phyloP scores from a whole-genome alignment of 2,113 vertebrate species.

The Tapirus terrestris region DNA sequence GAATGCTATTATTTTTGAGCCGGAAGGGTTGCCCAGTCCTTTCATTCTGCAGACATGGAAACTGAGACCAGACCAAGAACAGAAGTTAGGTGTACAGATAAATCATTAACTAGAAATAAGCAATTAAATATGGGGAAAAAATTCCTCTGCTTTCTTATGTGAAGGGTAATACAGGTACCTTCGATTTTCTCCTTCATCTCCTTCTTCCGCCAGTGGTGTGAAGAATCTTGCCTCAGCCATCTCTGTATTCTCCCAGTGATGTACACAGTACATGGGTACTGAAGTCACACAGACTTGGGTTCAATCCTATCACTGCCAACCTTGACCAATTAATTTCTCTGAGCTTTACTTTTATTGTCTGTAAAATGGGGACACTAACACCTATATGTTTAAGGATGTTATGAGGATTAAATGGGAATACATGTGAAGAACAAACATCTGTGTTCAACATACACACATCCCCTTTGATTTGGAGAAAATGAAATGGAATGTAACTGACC shows the following conservation, averaged over 20 bases:
- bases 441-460: neutral
- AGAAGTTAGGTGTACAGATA: neutral
- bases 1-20: neutral
- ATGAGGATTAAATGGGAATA: neutral
- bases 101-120: neutral
- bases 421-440: neutral
- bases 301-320: neutral
- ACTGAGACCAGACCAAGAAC: neutral
- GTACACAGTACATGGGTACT: too few species aligned
- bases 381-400: neutral
- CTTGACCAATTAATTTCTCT: neutral
- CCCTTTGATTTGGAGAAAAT: neutral
- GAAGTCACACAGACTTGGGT: neutral
- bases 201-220: neutral
- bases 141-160: neutral
- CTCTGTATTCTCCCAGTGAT: neutral
- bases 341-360: neutral
- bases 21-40: neutral
- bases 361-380: neutral
- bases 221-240: neutral
- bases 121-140: neutral
- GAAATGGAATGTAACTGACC: neutral
- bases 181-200: neutral
- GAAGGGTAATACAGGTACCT: neutral
- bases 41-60: neutral